Percentiles rank a stretch among this genome's conserved stretches.
These are phyloP conservation scores for Ptychadena robeensis DNA, from an alignment of 2,797 vertebrate species.

Conservation along the genomic window DNA sequence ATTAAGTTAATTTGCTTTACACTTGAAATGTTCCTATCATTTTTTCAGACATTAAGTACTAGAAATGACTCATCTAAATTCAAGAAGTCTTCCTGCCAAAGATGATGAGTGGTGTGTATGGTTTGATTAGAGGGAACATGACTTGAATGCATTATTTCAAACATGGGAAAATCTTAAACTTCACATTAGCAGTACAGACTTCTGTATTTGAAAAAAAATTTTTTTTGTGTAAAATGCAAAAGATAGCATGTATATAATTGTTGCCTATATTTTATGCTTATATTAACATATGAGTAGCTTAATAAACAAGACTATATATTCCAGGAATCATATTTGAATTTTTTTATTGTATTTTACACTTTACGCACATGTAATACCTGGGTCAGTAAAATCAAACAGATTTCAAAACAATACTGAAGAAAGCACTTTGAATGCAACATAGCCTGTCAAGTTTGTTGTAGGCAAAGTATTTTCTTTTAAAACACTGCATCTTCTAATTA, in stretches of 20 bases:
- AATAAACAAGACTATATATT: no score
- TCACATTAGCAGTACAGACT: not conserved
- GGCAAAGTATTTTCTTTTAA: no score
- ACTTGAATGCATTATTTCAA: constrained; percentile 54
- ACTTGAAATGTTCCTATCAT: constrained; percentile 54
- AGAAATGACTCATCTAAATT: constrained; percentile 60
- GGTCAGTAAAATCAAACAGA: no score
- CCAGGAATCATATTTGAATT: no score
- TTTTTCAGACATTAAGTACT: constrained; percentile 48
- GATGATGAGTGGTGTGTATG: constrained; percentile 48
- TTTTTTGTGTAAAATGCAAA: not conserved
- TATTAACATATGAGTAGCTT: not conserved
- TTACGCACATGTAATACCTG: no score
- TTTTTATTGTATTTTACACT: no score
- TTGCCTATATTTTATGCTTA: not conserved
- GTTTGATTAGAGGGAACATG: constrained; percentile 55
- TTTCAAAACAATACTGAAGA: no score
- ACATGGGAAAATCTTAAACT: constrained; percentile 29
- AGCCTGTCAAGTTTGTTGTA: no score
- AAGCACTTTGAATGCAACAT: no score
- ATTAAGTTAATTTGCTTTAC: constrained; percentile 56
- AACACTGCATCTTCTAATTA: no score
- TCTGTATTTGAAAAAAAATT: not conserved
- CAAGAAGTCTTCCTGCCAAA: constrained; percentile 58
- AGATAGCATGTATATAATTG: not conserved